Conservation (phyloP, 2,797 vertebrate genomes). For the Rhinophrynus dorsalis region DNA sequence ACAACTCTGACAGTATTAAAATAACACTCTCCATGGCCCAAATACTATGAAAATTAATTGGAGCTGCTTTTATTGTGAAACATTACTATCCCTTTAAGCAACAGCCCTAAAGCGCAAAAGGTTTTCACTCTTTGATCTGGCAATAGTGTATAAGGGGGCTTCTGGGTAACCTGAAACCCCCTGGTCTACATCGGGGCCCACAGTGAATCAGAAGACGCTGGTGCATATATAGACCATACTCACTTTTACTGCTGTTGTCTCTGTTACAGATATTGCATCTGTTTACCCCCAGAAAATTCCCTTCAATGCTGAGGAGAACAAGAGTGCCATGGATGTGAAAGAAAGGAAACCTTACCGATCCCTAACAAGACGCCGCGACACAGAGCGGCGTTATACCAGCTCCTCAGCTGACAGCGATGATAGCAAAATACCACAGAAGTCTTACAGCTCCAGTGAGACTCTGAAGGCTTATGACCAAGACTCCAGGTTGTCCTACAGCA, state of each 20-base stretch:
- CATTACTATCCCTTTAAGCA: too few species aligned
- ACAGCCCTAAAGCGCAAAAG: too few species aligned
- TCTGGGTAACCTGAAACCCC: too few species aligned
- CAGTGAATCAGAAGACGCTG: too few species aligned
- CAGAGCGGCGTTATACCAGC: conserved; percentile 92
- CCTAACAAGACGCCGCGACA: conserved; percentile 87
- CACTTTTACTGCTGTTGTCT: neutral
- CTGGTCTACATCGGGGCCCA: too few species aligned
- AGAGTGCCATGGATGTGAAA: conserved; percentile 93
- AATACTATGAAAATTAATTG: too few species aligned
- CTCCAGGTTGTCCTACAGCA: conserved; percentile 82
- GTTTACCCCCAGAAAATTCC: conserved; percentile 52
- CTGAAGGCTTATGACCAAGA: conserved; percentile 98
- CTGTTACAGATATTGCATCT: conserved; percentile 64
- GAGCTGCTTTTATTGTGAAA: too few species aligned
- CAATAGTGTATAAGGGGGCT: too few species aligned
- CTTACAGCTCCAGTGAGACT: conserved; percentile 98
- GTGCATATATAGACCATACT: too few species aligned
- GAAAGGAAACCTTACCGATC: conserved; percentile 97
- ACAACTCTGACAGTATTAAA: too few species aligned
- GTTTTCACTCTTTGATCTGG: too few species aligned
- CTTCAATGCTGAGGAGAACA: conserved; percentile 75
- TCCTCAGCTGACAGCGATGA: conserved; percentile 94
- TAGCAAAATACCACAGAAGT: conserved; percentile 86
- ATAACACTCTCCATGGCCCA: too few species aligned